Evolutionary conservation across 1,140 invertebrate species (phyloP).

Genomic region (Drosophila malerkotliana): DNA sequence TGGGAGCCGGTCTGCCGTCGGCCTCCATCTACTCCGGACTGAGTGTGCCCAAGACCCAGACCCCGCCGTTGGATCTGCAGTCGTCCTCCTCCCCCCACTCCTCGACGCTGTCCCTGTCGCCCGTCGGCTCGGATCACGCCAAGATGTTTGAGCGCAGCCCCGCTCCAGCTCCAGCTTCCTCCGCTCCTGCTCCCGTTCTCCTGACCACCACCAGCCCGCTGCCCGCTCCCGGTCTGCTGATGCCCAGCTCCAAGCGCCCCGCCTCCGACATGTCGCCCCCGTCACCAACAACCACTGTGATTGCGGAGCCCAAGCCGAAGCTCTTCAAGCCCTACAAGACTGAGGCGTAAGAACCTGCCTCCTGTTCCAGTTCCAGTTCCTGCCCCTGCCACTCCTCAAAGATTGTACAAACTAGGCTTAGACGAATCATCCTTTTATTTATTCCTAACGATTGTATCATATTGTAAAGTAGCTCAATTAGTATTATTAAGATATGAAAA

Average conservation of each 20-base stretch:
- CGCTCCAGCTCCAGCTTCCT: slow-evolving; percentile 45
- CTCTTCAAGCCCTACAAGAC: slow-evolving; percentile 89
- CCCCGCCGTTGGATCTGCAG: slow-evolving; percentile 80
- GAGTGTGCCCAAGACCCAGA: slow-evolving; percentile 70
- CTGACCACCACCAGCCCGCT: slow-evolving; percentile 58
- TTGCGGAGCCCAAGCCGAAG: slow-evolving; percentile 86
- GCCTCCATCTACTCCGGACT: slow-evolving; percentile 43
- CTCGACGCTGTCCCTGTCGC: slow-evolving; percentile 79
- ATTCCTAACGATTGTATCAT: slow-evolving; percentile 52
- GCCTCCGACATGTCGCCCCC: slow-evolving; percentile 67
- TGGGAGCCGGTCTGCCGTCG: slow-evolving; percentile 40
- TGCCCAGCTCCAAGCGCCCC: slow-evolving; percentile 71
- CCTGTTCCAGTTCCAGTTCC: not conserved
- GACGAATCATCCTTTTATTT: slow-evolving; percentile 17
- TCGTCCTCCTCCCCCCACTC: slow-evolving; percentile 83
- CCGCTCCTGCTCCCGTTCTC: not conserved
- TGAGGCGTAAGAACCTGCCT: slow-evolving; percentile 84
- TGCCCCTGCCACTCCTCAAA: not conserved
- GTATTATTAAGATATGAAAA: slow-evolving; percentile 29
- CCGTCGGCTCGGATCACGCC: slow-evolving; percentile 80
- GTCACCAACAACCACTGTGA: slow-evolving; percentile 49
- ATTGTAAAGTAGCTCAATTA: slow-evolving; percentile 43
- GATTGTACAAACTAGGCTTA: slow-evolving; percentile 77
- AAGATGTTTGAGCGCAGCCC: slow-evolving; percentile 74
- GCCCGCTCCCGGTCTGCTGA: slow-evolving; percentile 67